Percentiles rank a stretch among this genome's conserved stretches.
phyloP scores from a whole-genome alignment of 2,797 vertebrate species.

The Phrynocephalus guinanensis region DNA sequence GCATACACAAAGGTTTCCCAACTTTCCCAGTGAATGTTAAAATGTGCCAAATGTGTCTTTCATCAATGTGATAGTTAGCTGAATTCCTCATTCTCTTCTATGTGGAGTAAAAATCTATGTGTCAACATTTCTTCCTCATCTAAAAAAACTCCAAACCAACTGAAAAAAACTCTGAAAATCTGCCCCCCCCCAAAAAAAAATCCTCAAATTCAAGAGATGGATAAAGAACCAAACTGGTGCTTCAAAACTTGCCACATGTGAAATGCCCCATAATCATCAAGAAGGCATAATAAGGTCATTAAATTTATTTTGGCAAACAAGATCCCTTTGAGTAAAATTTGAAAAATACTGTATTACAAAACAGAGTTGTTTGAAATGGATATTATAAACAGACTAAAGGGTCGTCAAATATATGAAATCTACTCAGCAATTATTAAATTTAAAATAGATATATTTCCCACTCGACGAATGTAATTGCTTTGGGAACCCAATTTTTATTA shows the following conservation, averaged over 20 bases:
- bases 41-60: not conserved
- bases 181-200: not conserved
- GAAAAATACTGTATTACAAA: not conserved
- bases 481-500: not conserved
- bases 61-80: constrained; percentile 10
- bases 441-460: not conserved
- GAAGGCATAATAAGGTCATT: not conserved
- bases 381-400: not conserved
- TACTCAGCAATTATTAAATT: not conserved
- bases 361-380: not conserved
- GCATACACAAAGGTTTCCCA: not conserved
- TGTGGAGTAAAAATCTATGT: not conserved
- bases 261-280: not conserved
- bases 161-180: not conserved
- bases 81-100: not conserved
- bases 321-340: not conserved
- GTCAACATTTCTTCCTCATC: not conserved
- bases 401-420: not conserved
- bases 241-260: not conserved
- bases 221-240: not conserved
- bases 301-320: not conserved
- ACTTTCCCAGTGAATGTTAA: not conserved
- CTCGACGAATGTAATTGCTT: not conserved
- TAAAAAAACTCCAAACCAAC: not conserved
- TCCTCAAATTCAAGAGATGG: not conserved